Evolutionary conservation across 2,113 vertebrate species (phyloP).

Genomic region (Pachypanchax playfairii): DNA sequence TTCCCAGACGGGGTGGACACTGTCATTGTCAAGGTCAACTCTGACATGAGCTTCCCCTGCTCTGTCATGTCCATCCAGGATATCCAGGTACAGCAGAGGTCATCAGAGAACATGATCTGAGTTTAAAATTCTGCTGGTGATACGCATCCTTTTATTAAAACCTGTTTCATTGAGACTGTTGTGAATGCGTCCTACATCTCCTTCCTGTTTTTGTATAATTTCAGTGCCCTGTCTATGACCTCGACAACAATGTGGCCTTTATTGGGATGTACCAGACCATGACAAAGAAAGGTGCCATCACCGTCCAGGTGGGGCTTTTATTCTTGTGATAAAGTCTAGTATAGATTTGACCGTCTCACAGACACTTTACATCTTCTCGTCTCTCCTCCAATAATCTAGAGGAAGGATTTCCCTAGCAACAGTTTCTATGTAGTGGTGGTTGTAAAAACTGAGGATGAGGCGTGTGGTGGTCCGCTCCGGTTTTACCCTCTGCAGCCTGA

Average conservation of each 20-base stretch:
- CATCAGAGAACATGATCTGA: too few species aligned
- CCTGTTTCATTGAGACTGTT: not conserved
- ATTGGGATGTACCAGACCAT: slow-evolving; percentile 99
- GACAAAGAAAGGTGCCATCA: slow-evolving; percentile 97
- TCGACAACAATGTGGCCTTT: slow-evolving; percentile 98
- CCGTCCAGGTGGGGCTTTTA: slow-evolving; percentile 91
- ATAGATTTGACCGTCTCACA: not conserved
- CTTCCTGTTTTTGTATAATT: not conserved
- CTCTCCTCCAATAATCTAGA: slow-evolving; percentile 71
- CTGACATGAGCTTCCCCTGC: slow-evolving; percentile 90
- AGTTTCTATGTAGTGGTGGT: slow-evolving; percentile 98
- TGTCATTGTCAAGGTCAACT: slow-evolving; percentile 94
- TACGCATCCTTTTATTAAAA: too few species aligned
- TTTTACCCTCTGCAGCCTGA: slow-evolving; percentile 89
- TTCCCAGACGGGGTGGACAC: slow-evolving; percentile 91
- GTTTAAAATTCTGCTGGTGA: too few species aligned
- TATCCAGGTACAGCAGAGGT: slow-evolving; percentile 84
- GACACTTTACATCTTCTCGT: not conserved
- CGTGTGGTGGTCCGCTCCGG: slow-evolving; percentile 87
- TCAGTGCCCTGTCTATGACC: slow-evolving; percentile 94
- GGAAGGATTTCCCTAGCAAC: slow-evolving; percentile 93
- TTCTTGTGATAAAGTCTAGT: not conserved
- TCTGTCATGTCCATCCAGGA: slow-evolving; percentile 97
- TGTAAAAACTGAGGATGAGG: slow-evolving; percentile 97
- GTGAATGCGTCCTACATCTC: too few species aligned